Evolutionary conservation across 2,797 vertebrate species (phyloP).

Genomic region (Bovichtus variegatus): DNA sequence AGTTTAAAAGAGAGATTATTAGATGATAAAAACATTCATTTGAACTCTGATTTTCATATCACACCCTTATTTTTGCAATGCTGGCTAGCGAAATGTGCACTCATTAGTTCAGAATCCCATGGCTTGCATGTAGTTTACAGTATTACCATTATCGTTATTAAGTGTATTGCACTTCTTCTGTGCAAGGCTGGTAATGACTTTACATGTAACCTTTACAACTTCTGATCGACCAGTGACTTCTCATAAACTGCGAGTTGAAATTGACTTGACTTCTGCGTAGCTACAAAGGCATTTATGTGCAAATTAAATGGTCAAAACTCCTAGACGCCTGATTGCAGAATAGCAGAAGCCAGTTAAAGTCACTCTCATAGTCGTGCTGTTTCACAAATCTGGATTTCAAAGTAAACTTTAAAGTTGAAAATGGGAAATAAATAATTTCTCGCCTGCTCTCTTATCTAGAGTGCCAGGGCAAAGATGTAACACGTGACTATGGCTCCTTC

Average conservation of each 20-base stretch:
- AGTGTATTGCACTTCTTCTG: background rate
- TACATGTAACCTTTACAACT: conserved; percentile 6
- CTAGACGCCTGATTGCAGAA: conserved; percentile 5
- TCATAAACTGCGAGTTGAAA: conserved; percentile 23
- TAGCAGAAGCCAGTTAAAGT: conserved; percentile 36
- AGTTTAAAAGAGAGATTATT: background rate
- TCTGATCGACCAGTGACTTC: conserved; percentile 11
- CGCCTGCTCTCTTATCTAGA: conserved; percentile 34
- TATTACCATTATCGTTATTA: conserved; percentile 10
- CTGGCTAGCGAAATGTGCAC: conserved; percentile 17
- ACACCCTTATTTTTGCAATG: background rate
- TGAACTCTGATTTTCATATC: conserved; percentile 21
- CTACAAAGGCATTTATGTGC: conserved; percentile 32
- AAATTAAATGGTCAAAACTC: conserved; percentile 34
- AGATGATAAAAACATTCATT: conserved; percentile 6
- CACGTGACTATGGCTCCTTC: conserved; percentile 49
- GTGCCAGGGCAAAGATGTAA: conserved; percentile 42
- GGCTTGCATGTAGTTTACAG: conserved; percentile 32
- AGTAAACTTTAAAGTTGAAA: conserved; percentile 47
- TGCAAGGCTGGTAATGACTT: conserved; percentile 4
- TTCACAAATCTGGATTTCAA: conserved; percentile 39
- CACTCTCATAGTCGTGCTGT: conserved; percentile 5
- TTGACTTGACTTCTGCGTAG: conserved; percentile 12
- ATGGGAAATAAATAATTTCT: conserved; percentile 49
- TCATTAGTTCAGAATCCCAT: conserved; percentile 21